Conservation (phyloP, 2,888 invertebrate genomes). For the Acanthopleura granulata region DNA sequence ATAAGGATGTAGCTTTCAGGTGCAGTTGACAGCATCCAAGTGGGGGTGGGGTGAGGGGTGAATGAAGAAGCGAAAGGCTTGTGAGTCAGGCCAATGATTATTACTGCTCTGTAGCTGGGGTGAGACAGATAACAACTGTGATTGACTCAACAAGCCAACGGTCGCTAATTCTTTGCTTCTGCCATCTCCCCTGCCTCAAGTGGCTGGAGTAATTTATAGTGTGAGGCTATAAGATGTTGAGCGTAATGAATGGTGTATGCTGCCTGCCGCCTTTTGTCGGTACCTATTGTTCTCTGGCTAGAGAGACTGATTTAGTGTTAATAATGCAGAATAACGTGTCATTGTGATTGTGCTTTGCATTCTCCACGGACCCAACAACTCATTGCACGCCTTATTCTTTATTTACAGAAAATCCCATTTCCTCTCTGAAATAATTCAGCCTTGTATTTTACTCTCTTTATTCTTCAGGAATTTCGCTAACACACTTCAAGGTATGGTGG, state of each 20-base stretch:
- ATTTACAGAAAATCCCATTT: slow-evolving; percentile 10
- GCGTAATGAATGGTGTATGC: background rate
- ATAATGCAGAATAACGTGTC: slow-evolving; percentile 5
- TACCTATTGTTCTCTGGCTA: background rate
- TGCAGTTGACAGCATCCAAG: background rate
- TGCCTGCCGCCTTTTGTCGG: background rate
- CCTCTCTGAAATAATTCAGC: background rate
- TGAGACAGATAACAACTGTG: slow-evolving; percentile 2
- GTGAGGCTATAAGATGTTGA: background rate
- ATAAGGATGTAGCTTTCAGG: slow-evolving; percentile 7
- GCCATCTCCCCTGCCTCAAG: background rate
- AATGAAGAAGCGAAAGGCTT: background rate
- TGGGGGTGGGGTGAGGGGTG: background rate
- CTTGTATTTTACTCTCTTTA: background rate
- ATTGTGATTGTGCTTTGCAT: background rate
- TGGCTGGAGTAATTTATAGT: slow-evolving; percentile 2
- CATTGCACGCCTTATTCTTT: background rate
- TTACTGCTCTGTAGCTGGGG: background rate
- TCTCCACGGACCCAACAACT: background rate
- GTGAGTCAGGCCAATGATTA: slow-evolving; percentile 3
- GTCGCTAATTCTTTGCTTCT: background rate
- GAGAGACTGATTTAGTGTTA: background rate
- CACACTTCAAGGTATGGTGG: background rate
- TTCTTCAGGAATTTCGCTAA: background rate
- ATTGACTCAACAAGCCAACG: slow-evolving; percentile 5